Base-by-base conservation (phyloP, 2,113 vertebrate genomes). In the Mirounga angustirostris region DNA sequence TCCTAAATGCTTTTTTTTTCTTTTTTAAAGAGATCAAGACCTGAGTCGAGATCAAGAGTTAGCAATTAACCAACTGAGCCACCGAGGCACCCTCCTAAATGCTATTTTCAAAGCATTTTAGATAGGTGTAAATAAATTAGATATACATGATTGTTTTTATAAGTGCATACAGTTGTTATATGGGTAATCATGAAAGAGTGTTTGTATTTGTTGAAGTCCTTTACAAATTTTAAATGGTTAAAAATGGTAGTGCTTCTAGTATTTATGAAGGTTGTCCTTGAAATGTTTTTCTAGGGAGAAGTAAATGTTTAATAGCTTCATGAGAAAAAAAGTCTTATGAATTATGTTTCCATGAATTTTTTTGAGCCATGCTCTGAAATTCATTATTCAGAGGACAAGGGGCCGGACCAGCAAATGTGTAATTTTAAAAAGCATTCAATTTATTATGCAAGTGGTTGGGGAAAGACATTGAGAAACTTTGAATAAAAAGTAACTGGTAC, bases 271-370 rank as follows among this genome's bases (percentile, higher is more conserved):
- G 9, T 88, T 81, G 36, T 46, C 36, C 93, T 88, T 80, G n/a
- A 94, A 86, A 54, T 69, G 22, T 40, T 85, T 82, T 82, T 58
- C 61, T 78, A 46, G 26, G 46, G 36, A 95, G 36, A 85, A 54
- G 11, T 90, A 65, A 93, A 81, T 74, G 43, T 91, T 95, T 97
- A 89, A 86, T 91, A 89, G 40, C 2, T 83, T 46, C 52, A 74
- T 52, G 30, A 79, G 36, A 73, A 78, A 56, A 81, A 80, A 61
- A 58, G 28, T 58, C 13, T 19, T 58, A 56, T 6, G 15, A 95
- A 56, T 84, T 85, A 21, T 33, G 9, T 74, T 93, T 84, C 4
- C 21, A 30, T 58, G 83, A 21, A 81, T 91, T 89, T 46, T 93
- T 92, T 82, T 91, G 82, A 73, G 12, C 24, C 18, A 15, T 71